phyloP scores from a whole-genome alignment of 2,888 invertebrate genomes.

The Elmis aenea region DNA sequence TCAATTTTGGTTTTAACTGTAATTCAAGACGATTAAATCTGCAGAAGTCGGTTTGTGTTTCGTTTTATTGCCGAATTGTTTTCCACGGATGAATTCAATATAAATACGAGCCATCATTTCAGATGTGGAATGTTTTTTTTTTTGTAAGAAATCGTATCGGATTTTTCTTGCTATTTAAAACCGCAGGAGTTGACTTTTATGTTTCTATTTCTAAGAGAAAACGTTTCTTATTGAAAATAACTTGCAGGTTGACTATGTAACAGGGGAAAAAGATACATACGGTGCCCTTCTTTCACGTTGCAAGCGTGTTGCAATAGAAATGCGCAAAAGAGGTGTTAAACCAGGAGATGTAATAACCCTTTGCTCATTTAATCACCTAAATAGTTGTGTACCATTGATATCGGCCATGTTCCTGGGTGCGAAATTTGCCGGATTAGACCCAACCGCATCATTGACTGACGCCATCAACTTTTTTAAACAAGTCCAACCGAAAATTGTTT shows the following conservation, averaged over 20 bases:
- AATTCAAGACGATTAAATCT: no score
- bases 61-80: no score
- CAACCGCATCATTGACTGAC: slow-evolving; percentile 4
- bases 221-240: no score
- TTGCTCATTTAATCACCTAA: slow-evolving; percentile 7
- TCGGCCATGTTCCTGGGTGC: slow-evolving; percentile 6
- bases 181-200: no score
- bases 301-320: slow-evolving; percentile 4
- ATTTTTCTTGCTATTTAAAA: no score
- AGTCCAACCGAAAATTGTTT: slow-evolving; percentile 11
- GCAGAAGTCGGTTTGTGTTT: no score
- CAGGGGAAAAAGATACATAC: slow-evolving; percentile 11
- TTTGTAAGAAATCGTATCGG: no score
- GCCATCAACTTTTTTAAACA: slow-evolving; percentile 2
- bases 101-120: no score
- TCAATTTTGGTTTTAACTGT: no score
- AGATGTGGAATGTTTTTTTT: no score
- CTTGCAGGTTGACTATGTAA: slow-evolving; percentile 8
- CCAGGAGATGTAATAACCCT: slow-evolving; percentile 6
- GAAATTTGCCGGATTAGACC: slow-evolving; percentile 5
- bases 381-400: slow-evolving; percentile 7
- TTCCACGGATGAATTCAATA: no score
- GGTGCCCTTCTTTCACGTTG: slow-evolving; percentile 2
- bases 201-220: no score
- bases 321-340: slow-evolving; percentile 4